Percentiles rank a stretch among this genome's conserved stretches.
Evolutionary conservation across 2,888 invertebrate genomes (phyloP).

Genomic region (Brachylomia viminalis): DNA sequence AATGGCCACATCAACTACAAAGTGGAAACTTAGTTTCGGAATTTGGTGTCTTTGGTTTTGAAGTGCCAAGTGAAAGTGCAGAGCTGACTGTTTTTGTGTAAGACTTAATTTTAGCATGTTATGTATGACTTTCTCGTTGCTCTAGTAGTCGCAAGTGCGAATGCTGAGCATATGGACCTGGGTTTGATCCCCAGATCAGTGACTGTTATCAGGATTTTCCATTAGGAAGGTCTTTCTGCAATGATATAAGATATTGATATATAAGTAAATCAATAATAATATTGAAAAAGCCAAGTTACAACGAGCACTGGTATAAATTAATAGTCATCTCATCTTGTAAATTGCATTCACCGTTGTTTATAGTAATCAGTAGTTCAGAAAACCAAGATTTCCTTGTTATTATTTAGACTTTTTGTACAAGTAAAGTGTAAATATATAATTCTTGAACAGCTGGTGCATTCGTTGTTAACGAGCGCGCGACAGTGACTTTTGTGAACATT

Average conservation of each 20-base stretch:
- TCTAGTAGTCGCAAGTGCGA: neutral
- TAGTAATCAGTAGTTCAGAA: neutral
- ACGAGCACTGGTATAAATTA: neutral
- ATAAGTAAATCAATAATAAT: neutral
- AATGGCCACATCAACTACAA: neutral
- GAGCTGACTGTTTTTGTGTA: slow-evolving; percentile 31
- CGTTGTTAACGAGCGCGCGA: neutral
- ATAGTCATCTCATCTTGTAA: neutral
- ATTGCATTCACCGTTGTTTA: neutral
- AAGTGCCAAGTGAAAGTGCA: slow-evolving; percentile 43
- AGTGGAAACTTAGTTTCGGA: slow-evolving; percentile 14
- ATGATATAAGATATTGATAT: neutral
- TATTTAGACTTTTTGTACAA: neutral
- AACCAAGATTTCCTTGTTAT: neutral
- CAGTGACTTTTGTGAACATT: neutral
- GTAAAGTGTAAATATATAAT: neutral
- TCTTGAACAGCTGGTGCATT: neutral
- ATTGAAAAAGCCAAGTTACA: neutral
- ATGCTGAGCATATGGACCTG: neutral
- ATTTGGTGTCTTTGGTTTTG: slow-evolving; percentile 5
- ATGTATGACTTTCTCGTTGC: neutral
- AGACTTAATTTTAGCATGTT: slow-evolving; percentile 10
- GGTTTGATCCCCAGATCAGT: neutral
- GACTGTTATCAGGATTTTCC: neutral
- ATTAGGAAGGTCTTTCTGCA: neutral